These are phyloP conservation scores for Subacronicta megacephala DNA, from an alignment of 2,888 invertebrate species.

Conservation along the genomic window DNA sequence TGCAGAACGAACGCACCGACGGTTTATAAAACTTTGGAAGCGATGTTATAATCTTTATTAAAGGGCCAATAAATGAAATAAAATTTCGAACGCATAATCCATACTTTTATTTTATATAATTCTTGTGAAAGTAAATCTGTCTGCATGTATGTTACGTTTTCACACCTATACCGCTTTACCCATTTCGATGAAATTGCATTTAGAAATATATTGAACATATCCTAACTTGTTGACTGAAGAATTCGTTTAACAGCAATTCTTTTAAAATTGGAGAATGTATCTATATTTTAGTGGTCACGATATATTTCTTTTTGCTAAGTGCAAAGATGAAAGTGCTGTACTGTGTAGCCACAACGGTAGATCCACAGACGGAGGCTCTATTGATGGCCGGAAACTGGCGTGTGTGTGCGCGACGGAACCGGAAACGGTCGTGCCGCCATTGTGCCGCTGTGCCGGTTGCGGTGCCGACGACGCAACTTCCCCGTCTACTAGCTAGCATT, in stretches of 20 bases:
- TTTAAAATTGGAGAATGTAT: too few relatives aligned
- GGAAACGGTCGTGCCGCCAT: constrained; percentile 64
- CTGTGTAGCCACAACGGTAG: constrained; percentile 39
- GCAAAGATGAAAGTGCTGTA: constrained; percentile 31
- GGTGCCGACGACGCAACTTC: constrained; percentile 41
- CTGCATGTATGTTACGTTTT: too few relatives aligned
- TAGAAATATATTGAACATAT: too few relatives aligned
- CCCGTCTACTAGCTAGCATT: constrained; percentile 20
- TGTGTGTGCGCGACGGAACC: constrained; percentile 60
- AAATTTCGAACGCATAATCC: too few relatives aligned
- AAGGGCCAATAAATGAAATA: too few relatives aligned
- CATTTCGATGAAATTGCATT: too few relatives aligned
- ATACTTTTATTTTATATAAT: too few relatives aligned
- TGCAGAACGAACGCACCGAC: constrained; percentile 4
- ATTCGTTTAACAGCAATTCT: too few relatives aligned
- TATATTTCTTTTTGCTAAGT: not conserved
- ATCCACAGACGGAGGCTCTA: constrained; percentile 50
- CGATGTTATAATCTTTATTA: not conserved
- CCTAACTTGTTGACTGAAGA: too few relatives aligned
- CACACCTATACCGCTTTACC: too few relatives aligned
- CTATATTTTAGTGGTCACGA: too few relatives aligned
- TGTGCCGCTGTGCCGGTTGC: constrained; percentile 56
- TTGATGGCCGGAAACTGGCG: constrained; percentile 66
- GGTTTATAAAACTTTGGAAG: not conserved
- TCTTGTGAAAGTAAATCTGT: too few relatives aligned